Conservation (phyloP, 2,797 vertebrate genomes). For the Phoeniculus purpureus region DNA sequence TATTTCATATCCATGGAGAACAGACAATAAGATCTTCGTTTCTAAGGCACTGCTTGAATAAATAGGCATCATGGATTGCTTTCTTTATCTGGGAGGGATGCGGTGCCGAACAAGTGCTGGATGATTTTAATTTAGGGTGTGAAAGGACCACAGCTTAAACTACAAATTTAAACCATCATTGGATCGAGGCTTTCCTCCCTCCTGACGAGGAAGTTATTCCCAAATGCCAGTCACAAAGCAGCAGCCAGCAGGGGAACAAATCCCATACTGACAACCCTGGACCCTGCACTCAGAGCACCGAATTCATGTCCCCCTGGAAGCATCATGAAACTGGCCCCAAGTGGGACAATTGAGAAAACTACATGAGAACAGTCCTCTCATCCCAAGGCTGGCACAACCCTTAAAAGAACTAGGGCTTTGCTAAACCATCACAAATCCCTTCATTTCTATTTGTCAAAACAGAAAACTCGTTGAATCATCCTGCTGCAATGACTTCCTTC, state of each 20-base stretch:
- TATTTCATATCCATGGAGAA: not conserved
- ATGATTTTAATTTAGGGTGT: not conserved
- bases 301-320: not conserved
- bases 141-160: not conserved
- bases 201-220: not conserved
- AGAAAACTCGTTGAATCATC: not conserved
- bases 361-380: not conserved
- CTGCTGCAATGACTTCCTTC: not conserved
- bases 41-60: not conserved
- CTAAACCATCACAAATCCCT: not conserved
- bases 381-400: not conserved
- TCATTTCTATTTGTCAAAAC: not conserved
- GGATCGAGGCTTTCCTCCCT: not conserved
- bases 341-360: not conserved
- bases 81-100: not conserved
- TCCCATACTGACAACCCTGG: not conserved
- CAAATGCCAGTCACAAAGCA: not conserved
- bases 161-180: not conserved
- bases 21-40: constrained; percentile 1
- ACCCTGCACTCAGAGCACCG: not conserved
- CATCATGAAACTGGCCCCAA: not conserved
- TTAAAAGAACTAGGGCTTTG: not conserved
- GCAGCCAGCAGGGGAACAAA: not conserved
- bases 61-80: not conserved
- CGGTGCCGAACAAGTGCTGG: not conserved